Percentiles rank a stretch among this genome's conserved stretches.
Conservation (phyloP, 2,797 vertebrate species). For the Hypotaenidia philippensis region DNA sequence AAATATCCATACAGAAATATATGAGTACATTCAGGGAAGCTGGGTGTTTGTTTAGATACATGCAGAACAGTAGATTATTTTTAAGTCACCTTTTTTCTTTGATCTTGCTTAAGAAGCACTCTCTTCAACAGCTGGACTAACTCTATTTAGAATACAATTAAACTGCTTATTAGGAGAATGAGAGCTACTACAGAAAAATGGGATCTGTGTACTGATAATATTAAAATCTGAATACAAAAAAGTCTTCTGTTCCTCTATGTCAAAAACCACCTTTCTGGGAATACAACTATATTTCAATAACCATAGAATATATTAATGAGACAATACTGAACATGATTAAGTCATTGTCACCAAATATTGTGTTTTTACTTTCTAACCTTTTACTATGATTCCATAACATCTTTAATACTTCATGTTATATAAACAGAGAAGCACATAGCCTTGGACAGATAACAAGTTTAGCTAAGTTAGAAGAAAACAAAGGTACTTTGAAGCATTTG, state of each 20-base stretch:
- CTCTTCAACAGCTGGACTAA: constrained; percentile 11
- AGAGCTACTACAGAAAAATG: neutral
- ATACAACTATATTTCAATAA: neutral
- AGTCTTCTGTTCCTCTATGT: neutral
- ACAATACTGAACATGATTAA: neutral
- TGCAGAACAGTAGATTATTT: neutral
- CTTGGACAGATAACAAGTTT: neutral
- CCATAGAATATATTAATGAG: neutral
- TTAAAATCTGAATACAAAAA: neutral
- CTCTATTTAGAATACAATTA: neutral
- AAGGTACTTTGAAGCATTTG: neutral
- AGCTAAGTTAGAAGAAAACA: neutral
- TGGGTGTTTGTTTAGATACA: neutral
- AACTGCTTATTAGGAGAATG: neutral
- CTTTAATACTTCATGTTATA: neutral
- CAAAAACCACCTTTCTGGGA: neutral
- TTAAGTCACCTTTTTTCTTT: neutral
- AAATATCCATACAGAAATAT: neutral
- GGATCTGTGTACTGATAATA: neutral
- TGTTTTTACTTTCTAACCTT: constrained; percentile 20
- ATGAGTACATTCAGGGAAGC: neutral
- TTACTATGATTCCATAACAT: neutral
- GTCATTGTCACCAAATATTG: neutral
- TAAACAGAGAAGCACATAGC: neutral
- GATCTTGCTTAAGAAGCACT: neutral